Base-by-base conservation (phyloP, 2,113 vertebrate genomes). In the Chloropsis hardwickii region DNA sequence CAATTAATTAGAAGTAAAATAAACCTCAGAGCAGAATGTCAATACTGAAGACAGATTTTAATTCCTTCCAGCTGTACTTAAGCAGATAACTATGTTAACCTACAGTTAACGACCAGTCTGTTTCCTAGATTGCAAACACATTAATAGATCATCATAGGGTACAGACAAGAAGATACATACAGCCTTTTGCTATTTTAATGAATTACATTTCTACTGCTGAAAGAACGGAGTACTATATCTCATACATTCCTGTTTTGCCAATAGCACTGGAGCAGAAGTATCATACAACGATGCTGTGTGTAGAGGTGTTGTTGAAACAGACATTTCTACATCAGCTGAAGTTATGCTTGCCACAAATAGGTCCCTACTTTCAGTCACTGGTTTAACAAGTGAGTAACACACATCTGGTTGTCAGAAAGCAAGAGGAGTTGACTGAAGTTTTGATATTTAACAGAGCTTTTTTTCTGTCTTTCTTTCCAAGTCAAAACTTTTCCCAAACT, bases 1-100 rank as follows among this genome's bases (percentile, higher is more conserved):
- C 96, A 95, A 96, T 95, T 96, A 96, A 95, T 94, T 88, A 94
- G 57, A 97, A 95, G 93, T 57, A 93, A 97, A 97, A 97, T 94
- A 97, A 97, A 97, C 77, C 86, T 86, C 54, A 69, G 88, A 88
- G 53, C 86, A 94, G 73, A 96, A 97, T 93, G 95, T 95, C 94
- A 95, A 89, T 95, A 86, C 60, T 81, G 79, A 91, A 96, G 89
- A 96, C 77, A 89, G 90, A 96, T 88, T 92, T 94, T 96, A 96
- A 97, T 94, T 94, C 90, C 67, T 97, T 96, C 88, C 95, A 97
- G 95, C 94, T 97, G 94, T 81, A 93, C 72, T 96, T 95, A 90
- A 96, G 82, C 90, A 97, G 94, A 94, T 97, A 96, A 88, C 94
- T 93, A 61, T 71, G 77, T 81, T 94, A 92, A 95, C 82, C 53